These are phyloP conservation scores for Cetonia aurata DNA, from an alignment of 2,888 invertebrate genomes.

Conservation along the genomic window DNA sequence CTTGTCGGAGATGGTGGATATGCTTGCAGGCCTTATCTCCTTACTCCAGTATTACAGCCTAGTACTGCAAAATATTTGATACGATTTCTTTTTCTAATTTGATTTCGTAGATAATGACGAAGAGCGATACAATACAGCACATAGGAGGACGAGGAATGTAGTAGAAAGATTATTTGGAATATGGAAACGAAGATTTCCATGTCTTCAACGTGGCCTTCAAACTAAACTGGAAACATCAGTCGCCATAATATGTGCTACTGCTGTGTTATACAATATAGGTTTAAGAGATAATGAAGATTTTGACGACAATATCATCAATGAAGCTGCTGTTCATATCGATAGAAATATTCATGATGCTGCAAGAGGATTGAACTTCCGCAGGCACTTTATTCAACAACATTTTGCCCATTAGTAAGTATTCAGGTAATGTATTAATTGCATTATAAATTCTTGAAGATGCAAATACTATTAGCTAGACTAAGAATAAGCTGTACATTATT, in stretches of 20 bases:
- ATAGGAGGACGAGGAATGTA: background rate
- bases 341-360: conserved; percentile 1
- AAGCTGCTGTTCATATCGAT: background rate
- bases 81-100: too few species aligned
- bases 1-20: background rate
- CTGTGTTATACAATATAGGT: conserved; percentile 4
- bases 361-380: conserved; percentile 2
- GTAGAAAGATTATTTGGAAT: background rate
- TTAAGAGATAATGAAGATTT: conserved; percentile 12
- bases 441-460: background rate
- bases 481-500: too few species aligned
- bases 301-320: background rate
- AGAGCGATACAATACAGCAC: conserved; percentile 10
- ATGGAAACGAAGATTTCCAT: conserved; percentile 1
- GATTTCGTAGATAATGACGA: background rate
- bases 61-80: background rate
- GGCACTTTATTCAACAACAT: background rate
- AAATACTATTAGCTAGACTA: too few species aligned
- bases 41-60: conserved; percentile 8
- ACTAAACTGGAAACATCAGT: conserved; percentile 5
- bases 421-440: background rate
- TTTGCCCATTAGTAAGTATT: conserved; percentile 4
- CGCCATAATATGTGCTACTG: conserved; percentile 12
- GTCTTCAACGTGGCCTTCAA: background rate
- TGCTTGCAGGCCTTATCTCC: background rate